Evolutionary conservation across 2,797 vertebrate genomes (phyloP).

Genomic region (Anguilla megastoma): DNA sequence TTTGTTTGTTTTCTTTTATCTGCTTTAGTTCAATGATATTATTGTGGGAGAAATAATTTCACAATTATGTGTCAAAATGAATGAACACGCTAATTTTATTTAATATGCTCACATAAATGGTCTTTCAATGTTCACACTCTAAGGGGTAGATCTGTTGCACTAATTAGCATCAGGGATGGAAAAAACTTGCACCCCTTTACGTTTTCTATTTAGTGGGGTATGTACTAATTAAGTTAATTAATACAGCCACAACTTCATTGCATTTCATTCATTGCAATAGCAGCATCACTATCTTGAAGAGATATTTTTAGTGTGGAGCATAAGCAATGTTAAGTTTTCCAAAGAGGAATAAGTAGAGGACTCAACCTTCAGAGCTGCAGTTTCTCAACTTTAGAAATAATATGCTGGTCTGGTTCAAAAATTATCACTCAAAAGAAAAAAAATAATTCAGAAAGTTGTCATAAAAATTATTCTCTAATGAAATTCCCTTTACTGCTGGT

Average conservation of each 20-base stretch:
- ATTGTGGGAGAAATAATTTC: not conserved
- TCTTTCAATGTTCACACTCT: not conserved
- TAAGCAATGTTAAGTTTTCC: not conserved
- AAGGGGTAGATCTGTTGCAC: not conserved
- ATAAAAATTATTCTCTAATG: not conserved
- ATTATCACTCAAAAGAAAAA: not conserved
- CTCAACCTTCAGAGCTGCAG: not conserved
- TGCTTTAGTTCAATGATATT: not conserved
- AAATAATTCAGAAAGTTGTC: not conserved
- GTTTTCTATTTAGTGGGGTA: not conserved
- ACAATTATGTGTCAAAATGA: not conserved
- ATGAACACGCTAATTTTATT: not conserved
- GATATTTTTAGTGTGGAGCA: not conserved
- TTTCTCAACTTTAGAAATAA: not conserved
- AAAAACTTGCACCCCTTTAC: no score
- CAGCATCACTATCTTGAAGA: not conserved
- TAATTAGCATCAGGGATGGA: not conserved
- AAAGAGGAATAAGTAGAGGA: not conserved
- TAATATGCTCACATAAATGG: not conserved
- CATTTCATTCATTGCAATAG: not conserved
- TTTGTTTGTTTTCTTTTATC: not conserved
- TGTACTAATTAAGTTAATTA: not conserved
- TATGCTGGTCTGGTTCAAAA: not conserved
- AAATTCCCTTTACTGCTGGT: not conserved
- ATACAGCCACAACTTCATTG: not conserved